phyloP scores from a whole-genome alignment of 2,113 vertebrate species.

The Pterocles gutturalis region DNA sequence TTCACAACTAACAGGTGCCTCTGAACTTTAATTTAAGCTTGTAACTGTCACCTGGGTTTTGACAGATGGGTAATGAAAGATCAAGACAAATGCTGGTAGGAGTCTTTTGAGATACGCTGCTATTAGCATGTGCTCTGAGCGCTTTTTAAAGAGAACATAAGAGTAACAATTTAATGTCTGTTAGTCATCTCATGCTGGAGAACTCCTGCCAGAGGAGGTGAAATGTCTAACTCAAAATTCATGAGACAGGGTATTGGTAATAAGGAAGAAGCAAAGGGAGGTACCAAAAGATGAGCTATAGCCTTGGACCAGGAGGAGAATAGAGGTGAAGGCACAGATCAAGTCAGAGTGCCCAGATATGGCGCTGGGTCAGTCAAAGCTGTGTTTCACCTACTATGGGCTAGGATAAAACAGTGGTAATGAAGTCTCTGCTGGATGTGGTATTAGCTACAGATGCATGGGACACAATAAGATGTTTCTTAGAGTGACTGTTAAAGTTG shows the following conservation, averaged over 20 bases:
- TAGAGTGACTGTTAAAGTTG: not conserved
- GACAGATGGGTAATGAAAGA: constrained; percentile 63
- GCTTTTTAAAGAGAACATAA: constrained; percentile 34
- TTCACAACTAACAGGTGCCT: constrained; percentile 26
- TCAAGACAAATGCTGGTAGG: constrained; percentile 58
- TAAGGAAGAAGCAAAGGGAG: not conserved
- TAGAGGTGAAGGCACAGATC: not conserved
- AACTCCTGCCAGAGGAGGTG: constrained; percentile 30
- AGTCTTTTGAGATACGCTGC: constrained; percentile 57
- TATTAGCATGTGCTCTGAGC: constrained; percentile 62
- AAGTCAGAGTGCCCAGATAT: not conserved
- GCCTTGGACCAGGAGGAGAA: not conserved
- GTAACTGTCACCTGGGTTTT: constrained; percentile 54
- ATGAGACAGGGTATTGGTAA: constrained; percentile 7
- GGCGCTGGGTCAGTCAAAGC: not conserved
- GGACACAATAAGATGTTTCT: constrained; percentile 1
- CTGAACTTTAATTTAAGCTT: constrained; percentile 56
- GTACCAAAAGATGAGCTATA: not conserved
- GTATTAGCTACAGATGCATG: not conserved
- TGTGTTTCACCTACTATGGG: accelerated
- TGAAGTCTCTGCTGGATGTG: not conserved
- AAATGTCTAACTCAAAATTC: constrained; percentile 35
- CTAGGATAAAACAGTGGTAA: not conserved
- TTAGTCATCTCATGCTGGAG: constrained; percentile 50
- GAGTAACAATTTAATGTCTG: constrained; percentile 65